Evolutionary conservation across 2,888 invertebrate species (phyloP).

Genomic region (Dasypolia templi): DNA sequence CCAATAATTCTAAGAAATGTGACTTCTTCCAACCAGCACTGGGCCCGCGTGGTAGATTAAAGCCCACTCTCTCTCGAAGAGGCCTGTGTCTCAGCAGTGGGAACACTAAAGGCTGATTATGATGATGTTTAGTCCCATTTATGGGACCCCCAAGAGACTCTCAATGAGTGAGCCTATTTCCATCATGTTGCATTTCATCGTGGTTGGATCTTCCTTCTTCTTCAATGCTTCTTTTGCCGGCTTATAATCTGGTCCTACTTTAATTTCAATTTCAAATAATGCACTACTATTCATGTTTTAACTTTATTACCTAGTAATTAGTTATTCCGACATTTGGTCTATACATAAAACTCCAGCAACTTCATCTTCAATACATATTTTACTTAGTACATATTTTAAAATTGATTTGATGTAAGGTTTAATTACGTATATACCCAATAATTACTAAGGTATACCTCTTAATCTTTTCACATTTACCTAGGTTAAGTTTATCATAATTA

Average conservation of each 20-base stretch:
- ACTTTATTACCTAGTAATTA: neutral
- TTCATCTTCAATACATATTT: neutral
- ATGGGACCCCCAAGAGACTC: too few relatives aligned
- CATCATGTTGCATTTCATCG: neutral
- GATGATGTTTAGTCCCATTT: too few relatives aligned
- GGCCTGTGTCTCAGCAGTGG: too few relatives aligned
- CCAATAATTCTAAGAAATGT: too few relatives aligned
- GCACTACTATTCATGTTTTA: rapidly evolving
- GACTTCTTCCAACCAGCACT: too few relatives aligned
- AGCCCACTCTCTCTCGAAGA: too few relatives aligned
- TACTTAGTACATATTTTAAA: neutral
- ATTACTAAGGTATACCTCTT: neutral
- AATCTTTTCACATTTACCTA: slow-evolving; percentile 27
- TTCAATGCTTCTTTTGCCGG: neutral
- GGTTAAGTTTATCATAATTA: slow-evolving; percentile 46
- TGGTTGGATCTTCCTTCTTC: neutral
- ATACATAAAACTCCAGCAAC: neutral
- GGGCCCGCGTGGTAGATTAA: too few relatives aligned
- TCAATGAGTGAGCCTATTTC: too few relatives aligned
- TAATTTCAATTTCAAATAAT: neutral
- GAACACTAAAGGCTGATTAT: too few relatives aligned
- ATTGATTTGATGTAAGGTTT: neutral
- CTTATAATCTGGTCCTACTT: neutral
- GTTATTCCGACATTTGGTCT: neutral
- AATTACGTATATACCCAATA: neutral